Conservation (phyloP, 2,888 invertebrate species). For the Euzophera pinguis region DNA sequence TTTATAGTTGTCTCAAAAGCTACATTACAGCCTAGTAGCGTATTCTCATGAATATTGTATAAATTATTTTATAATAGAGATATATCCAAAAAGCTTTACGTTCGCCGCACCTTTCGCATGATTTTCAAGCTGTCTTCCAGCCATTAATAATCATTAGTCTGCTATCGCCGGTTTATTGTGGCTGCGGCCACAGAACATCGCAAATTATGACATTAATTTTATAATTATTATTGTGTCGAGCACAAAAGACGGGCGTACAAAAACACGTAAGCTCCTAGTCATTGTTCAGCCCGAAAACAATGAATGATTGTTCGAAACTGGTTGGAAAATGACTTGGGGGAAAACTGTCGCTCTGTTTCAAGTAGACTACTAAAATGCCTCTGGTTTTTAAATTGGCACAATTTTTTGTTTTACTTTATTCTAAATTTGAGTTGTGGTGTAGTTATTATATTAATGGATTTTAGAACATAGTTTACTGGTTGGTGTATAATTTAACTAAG, state of each 20-base stretch:
- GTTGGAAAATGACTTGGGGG: slow-evolving; percentile 44
- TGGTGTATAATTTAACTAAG: no score
- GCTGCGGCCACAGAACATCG: slow-evolving; percentile 39
- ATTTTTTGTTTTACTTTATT: no score
- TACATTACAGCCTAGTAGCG: no score
- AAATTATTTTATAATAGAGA: background rate
- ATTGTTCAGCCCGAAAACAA: slow-evolving; percentile 54
- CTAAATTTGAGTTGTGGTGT: no score
- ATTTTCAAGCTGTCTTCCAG: slow-evolving; percentile 48
- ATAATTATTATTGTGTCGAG: slow-evolving; percentile 58
- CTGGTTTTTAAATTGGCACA: background rate
- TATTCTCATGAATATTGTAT: no score
- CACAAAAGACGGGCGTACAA: slow-evolving; percentile 51
- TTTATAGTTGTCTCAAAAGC: no score
- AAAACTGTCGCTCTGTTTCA: slow-evolving; percentile 30
- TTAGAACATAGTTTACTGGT: no score
- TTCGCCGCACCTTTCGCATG: slow-evolving; percentile 30
- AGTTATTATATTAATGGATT: no score
- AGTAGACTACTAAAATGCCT: slow-evolving; percentile 11
- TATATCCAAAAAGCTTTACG: background rate
- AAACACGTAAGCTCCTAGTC: slow-evolving; percentile 51
- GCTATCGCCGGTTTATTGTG: slow-evolving; percentile 52
- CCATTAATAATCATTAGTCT: slow-evolving; percentile 67
- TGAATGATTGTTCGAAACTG: slow-evolving; percentile 45
- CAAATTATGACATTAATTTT: slow-evolving; percentile 70